Evolutionary conservation across 2,797 vertebrate species (phyloP).

Genomic region (Pangasius larnaudii): DNA sequence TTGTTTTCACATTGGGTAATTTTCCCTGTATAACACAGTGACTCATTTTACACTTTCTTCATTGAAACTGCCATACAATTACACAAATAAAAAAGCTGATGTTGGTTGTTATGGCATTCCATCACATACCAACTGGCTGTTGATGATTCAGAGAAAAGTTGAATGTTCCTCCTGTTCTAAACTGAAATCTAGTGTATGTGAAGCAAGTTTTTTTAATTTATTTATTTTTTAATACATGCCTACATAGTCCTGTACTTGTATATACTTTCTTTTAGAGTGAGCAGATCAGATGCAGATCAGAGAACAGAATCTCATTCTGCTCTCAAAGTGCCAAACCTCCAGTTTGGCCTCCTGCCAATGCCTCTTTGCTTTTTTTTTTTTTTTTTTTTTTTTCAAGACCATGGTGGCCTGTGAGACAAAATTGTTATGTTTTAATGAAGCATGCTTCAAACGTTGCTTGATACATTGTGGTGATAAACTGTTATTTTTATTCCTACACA

Average conservation of each 20-base stretch:
- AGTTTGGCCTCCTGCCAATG: constrained; percentile 23
- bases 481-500: neutral
- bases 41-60: neutral
- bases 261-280: constrained; percentile 48
- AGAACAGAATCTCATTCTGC: constrained; percentile 42
- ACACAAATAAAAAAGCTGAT: neutral
- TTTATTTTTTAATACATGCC: neutral
- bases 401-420: neutral
- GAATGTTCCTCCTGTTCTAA: neutral
- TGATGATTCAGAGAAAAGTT: neutral
- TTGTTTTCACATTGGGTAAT: no score
- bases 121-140: neutral
- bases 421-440: constrained; percentile 26
- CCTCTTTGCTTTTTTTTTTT: neutral
- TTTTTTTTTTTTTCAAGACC: neutral
- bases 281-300: constrained; percentile 48
- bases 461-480: neutral
- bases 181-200: neutral
- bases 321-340: constrained; percentile 39
- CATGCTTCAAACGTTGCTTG: neutral
- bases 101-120: neutral
- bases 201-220: neutral
- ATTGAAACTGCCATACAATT: no score
- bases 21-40: no score
- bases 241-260: neutral